These are phyloP conservation scores for Chrosomus eos DNA, from an alignment of 2,797 vertebrate species.

Conservation along the genomic window DNA sequence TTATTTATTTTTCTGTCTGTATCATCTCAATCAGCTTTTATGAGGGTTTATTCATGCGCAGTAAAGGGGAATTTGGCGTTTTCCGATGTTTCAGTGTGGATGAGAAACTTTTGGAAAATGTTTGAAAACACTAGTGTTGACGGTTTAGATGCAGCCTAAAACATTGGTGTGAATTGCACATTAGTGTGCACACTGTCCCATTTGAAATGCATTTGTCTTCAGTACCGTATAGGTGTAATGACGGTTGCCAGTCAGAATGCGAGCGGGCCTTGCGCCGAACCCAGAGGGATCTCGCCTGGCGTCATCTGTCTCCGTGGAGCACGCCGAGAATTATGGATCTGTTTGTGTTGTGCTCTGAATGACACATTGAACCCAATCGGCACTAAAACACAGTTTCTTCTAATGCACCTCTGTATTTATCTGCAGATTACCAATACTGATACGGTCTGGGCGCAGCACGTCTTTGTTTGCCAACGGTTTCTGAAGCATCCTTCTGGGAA, in stretches of 20 bases:
- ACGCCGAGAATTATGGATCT: constrained; percentile 33
- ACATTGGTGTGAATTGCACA: too few species aligned
- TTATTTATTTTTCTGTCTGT: too few species aligned
- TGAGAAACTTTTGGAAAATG: too few species aligned
- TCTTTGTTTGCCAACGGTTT: constrained; percentile 31
- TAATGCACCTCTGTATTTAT: constrained; percentile 44
- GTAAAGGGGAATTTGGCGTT: too few species aligned
- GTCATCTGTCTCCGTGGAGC: constrained; percentile 35
- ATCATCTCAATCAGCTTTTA: too few species aligned
- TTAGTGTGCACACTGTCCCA: neutral
- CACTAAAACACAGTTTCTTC: neutral
- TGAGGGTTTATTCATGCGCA: too few species aligned
- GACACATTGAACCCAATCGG: constrained; percentile 4
- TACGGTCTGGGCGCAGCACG: constrained; percentile 24
- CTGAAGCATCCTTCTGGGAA: constrained; percentile 34
- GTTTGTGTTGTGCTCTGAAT: constrained; percentile 47
- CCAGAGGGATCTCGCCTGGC: constrained; percentile 39
- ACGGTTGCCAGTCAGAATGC: constrained; percentile 20
- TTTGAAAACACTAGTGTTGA: too few species aligned
- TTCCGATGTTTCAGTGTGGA: too few species aligned
- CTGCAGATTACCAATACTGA: constrained; percentile 9
- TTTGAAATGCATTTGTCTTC: neutral
- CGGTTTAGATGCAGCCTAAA: too few species aligned
- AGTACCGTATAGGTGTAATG: neutral
- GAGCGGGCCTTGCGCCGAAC: neutral